Base-by-base conservation (phyloP, 2,888 invertebrate genomes). In the Cactoblastis cactorum region DNA sequence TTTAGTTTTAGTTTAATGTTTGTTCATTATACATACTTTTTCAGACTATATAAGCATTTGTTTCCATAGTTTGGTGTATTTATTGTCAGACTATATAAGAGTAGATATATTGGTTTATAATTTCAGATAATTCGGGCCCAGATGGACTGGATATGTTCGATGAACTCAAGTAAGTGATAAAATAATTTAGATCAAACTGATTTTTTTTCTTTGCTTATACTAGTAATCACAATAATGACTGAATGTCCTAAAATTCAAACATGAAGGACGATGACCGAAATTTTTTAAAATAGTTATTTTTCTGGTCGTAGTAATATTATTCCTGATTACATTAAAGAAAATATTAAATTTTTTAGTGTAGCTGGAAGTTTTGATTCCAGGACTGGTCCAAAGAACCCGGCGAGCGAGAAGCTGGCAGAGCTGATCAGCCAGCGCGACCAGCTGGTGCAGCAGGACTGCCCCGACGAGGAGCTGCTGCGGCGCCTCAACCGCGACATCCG, bases 401-500 rank as follows among this genome's bases (percentile, higher is more conserved):
- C 71, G 5, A 86, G 84, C 43, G 89, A 90, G 17, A 83, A 79
- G 51, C 61, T 91, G 11, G 79, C 77, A 45, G 80, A 81, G 19
- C 61, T 92, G 15, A 90, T 89, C 48, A 77, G 83, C 2, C 84
- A 91, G 61, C 83, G 91, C 1, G 90, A 91, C 53, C 61, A 70
- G 1, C 77, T 92, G 8, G 70, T 91, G 3, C 83, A 81, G 37
- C 77, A 86, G n/a, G 90, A 90, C 33, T 78, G 66, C 1, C 86
- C 83, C 0, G 86, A 92, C 38, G 91, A 92, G 57, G 70, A 70
- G 0, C 53, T 77, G 0, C 75, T 92, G 33, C 76, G 80, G 35
- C 89, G 84, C 56, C 76, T 92, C 38, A 91, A 91, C 61, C 77
- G 80, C 11, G 91, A 92, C 62, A 92, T 92, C 55, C 73, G 88